Percentiles rank a stretch among this genome's conserved stretches.
phyloP scores from a whole-genome alignment of 2,797 vertebrate species.

The Sylvia borin region DNA sequence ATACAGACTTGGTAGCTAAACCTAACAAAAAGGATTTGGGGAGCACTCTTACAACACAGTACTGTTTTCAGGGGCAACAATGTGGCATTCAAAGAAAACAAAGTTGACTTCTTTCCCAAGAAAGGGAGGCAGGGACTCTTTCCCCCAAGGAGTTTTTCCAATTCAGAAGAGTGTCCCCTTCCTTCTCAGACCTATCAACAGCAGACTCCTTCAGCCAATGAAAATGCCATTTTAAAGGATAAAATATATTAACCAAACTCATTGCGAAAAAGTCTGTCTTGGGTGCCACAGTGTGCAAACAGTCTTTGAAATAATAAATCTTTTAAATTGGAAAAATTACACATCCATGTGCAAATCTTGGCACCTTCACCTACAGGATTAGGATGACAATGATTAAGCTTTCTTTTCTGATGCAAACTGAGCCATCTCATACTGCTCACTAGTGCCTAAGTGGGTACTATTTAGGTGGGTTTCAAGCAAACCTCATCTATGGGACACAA shows the following conservation, averaged over 20 bases:
- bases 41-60: background rate
- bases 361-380: background rate
- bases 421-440: background rate
- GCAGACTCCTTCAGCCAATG: background rate
- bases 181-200: background rate
- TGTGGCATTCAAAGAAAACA: background rate
- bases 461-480: background rate
- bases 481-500: background rate
- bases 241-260: background rate
- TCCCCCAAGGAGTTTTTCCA: background rate
- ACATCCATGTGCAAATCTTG: accelerated
- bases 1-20: background rate
- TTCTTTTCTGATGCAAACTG: background rate
- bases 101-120: background rate
- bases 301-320: background rate
- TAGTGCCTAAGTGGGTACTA: background rate
- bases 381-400: background rate
- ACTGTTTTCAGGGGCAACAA: background rate
- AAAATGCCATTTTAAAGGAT: background rate
- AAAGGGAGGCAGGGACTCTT: background rate
- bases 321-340: background rate
- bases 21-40: background rate
- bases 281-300: background rate
- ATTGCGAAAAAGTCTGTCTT: background rate
- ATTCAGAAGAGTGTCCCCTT: background rate